Conservation (phyloP, 2,113 vertebrate species). For the Rostratula benghalensis region DNA sequence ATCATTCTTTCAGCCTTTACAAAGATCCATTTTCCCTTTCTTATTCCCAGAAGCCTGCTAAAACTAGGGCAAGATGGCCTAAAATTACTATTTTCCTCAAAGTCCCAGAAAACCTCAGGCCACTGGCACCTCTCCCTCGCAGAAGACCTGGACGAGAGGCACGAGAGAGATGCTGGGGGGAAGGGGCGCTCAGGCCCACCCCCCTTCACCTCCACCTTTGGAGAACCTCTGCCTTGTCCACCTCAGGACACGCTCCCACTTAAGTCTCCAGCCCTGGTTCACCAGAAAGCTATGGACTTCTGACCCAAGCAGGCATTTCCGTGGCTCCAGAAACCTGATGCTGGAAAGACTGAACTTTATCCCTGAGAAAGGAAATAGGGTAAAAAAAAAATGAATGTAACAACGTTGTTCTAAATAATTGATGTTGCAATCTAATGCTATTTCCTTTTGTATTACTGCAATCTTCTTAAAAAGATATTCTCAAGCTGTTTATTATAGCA, state of each 20-base stretch:
- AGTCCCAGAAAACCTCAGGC: constrained; percentile 33
- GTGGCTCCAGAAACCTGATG: neutral
- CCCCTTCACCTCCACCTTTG: neutral
- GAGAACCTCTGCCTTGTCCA: neutral
- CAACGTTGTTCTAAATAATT: constrained; percentile 21
- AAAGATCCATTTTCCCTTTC: constrained; percentile 59
- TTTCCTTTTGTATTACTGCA: constrained; percentile 66
- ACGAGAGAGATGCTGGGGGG: neutral
- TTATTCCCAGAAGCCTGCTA: constrained; percentile 63
- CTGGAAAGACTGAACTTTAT: constrained; percentile 31
- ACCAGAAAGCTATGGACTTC: neutral
- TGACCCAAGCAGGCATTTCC: neutral
- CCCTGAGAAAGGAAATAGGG: constrained; percentile 14
- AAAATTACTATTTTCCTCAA: constrained; percentile 65
- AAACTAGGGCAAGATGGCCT: constrained; percentile 63
- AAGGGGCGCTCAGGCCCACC: neutral
- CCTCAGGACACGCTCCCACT: neutral
- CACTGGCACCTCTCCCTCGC: neutral
- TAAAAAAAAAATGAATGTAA: constrained; percentile 46
- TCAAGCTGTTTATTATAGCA: constrained; percentile 71
- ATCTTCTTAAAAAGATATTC: constrained; percentile 64
- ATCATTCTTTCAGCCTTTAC: constrained; percentile 51
- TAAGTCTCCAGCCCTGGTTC: neutral
- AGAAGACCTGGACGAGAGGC: neutral
- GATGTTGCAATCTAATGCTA: constrained; percentile 48